phyloP scores from a whole-genome alignment of 2,113 vertebrate genomes.

The Scolopax mira region DNA sequence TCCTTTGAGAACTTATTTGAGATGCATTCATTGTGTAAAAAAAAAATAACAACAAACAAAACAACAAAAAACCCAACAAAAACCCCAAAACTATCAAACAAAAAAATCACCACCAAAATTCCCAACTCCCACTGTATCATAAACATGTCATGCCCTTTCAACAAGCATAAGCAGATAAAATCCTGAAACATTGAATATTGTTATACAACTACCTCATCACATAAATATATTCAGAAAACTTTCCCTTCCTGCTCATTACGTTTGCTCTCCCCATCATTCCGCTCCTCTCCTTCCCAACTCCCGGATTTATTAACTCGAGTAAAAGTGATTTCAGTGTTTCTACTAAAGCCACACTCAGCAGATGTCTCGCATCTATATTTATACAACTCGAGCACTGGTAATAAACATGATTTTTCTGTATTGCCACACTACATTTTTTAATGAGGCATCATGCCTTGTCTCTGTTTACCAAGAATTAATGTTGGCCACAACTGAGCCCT shows the following conservation, averaged over 20 bases:
- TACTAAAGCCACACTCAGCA: slow-evolving; percentile 9
- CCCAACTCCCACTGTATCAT: not conserved
- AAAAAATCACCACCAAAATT: not conserved
- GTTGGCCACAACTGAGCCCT: not conserved
- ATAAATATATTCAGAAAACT: not conserved
- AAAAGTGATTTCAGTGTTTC: not conserved
- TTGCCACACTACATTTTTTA: slow-evolving; percentile 27
- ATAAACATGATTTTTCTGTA: slow-evolving; percentile 43
- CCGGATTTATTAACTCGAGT: not conserved
- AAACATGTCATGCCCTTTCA: not conserved
- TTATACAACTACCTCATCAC: not conserved
- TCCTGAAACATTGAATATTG: not conserved
- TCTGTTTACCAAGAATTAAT: slow-evolving; percentile 23
- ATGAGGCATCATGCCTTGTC: slow-evolving; percentile 33
- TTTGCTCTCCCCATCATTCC: not conserved
- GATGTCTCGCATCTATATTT: slow-evolving; percentile 50
- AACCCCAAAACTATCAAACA: not conserved
- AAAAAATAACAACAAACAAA: not conserved
- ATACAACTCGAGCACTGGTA: slow-evolving; percentile 32
- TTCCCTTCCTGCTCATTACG: not conserved
- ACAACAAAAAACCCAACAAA: not conserved
- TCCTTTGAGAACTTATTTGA: not conserved
- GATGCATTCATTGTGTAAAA: not conserved
- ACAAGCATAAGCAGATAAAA: not conserved
- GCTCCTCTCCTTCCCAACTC: not conserved